phyloP scores from a whole-genome alignment of 2,113 vertebrate species.

The Lynx canadensis region DNA sequence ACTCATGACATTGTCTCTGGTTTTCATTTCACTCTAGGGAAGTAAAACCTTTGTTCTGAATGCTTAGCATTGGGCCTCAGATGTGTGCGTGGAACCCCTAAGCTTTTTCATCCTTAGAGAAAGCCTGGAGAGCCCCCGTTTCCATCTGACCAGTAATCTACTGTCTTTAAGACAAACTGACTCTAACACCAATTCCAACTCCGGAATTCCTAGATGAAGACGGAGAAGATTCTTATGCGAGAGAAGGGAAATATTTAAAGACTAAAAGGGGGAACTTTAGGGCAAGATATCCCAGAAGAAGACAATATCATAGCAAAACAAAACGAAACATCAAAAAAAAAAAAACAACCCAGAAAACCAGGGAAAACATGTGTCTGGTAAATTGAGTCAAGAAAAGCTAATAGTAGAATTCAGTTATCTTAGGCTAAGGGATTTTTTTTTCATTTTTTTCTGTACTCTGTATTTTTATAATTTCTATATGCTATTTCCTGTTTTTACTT shows the following conservation, averaged over 20 bases:
- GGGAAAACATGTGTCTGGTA: background rate
- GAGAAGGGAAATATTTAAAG: slow-evolving; percentile 25
- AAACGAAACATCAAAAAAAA: background rate
- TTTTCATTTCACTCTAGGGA: slow-evolving; percentile 24
- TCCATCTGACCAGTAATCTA: background rate
- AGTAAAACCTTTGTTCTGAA: background rate
- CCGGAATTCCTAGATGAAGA: background rate
- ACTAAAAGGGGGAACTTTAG: background rate
- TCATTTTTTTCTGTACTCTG: background rate
- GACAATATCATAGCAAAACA: background rate
- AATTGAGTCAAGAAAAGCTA: slow-evolving; percentile 29
- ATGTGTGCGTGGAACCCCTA: background rate
- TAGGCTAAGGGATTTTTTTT: background rate
- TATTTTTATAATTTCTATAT: slow-evolving; percentile 69
- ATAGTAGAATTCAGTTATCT: background rate
- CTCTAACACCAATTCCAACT: background rate
- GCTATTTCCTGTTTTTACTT: slow-evolving; percentile 66
- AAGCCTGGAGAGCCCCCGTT: background rate
- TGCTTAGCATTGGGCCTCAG: background rate
- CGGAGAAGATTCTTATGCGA: background rate
- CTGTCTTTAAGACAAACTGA: background rate
- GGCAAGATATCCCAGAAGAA: background rate
- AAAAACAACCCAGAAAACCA: background rate
- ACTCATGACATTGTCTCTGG: background rate
- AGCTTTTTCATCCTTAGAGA: background rate